A percentile compares a stretch with the other conserved stretches of the same genome.
These are phyloP conservation scores for Mastacembelus armatus DNA, from an alignment of 2,797 vertebrate genomes.

Conservation along the genomic window DNA sequence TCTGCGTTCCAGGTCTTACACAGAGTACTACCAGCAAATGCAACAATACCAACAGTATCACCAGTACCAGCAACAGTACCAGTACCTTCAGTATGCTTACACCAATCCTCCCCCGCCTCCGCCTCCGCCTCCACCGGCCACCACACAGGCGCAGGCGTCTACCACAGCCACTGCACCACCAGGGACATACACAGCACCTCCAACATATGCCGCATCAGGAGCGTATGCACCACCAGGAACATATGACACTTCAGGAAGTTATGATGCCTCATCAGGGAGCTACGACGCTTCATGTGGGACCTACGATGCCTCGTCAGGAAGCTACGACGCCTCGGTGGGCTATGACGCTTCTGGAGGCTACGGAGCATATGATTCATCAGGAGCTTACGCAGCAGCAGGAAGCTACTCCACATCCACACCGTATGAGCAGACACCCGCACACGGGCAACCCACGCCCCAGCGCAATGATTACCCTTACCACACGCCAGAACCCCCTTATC, in stretches of 20 bases:
- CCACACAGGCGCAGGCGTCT: conserved; percentile 63
- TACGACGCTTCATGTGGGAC: conserved; percentile 64
- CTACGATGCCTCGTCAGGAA: conserved; percentile 66
- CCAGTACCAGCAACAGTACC: conserved; percentile 86
- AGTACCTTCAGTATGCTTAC: conserved; percentile 86
- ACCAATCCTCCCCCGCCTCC: conserved; percentile 78
- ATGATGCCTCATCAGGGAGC: conserved; percentile 53
- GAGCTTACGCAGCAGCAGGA: conserved; percentile 76
- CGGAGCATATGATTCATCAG: conserved; percentile 77
- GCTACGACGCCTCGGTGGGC: conserved; percentile 60
- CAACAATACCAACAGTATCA: conserved; percentile 88
- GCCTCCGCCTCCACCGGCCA: conserved; percentile 66
- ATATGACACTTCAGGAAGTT: conserved; percentile 61
- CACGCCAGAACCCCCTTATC: conserved; percentile 88
- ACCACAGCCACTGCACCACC: conserved; percentile 61
- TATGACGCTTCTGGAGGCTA: conserved; percentile 75
- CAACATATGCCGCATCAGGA: conserved; percentile 53
- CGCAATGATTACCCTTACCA: conserved; percentile 86
- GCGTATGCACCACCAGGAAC: conserved; percentile 68
- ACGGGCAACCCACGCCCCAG: conserved; percentile 87
- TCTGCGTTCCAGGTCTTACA: conserved; percentile 77
- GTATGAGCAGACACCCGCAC: conserved; percentile 87
- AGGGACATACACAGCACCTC: conserved; percentile 72
- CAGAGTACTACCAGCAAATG: conserved; percentile 87
- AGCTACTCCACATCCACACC: conserved; percentile 81